Percentiles rank a stretch among this genome's conserved stretches.
phyloP scores from a whole-genome alignment of 2,888 invertebrate genomes.

The Lottia gigantea region DNA sequence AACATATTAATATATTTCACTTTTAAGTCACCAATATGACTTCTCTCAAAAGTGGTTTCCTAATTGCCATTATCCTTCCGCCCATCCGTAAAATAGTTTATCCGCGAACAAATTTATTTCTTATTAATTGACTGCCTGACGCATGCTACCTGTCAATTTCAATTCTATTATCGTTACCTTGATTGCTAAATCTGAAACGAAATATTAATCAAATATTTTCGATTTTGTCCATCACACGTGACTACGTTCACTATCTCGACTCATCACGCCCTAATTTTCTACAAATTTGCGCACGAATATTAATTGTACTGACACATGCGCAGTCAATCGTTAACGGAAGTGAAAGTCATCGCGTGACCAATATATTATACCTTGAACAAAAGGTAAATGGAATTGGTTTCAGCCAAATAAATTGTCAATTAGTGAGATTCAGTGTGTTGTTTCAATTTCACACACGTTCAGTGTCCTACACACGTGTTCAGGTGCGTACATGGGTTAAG shows the following conservation, averaged over 20 bases:
- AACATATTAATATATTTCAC: too few relatives aligned
- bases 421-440: neutral
- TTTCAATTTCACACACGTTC: neutral
- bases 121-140: conserved; percentile 5
- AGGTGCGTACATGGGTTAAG: conserved; percentile 3
- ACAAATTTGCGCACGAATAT: conserved; percentile 4
- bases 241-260: neutral
- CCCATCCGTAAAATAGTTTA: conserved; percentile 1
- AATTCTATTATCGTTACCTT: conserved; percentile 1
- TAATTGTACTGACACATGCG: conserved; percentile 9
- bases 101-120: conserved; percentile 3
- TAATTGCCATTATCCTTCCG: conserved; percentile 6
- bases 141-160: conserved; percentile 10
- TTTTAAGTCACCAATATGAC: neutral
- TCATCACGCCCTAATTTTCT: conserved; percentile 10
- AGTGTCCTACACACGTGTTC: neutral
- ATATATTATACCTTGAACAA: neutral
- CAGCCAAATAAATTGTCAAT: conserved; percentile 6
- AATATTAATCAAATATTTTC: neutral
- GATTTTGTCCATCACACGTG: neutral
- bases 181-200: neutral
- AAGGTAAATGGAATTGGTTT: conserved; percentile 9
- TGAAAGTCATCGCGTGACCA: conserved; percentile 7
- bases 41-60: neutral
- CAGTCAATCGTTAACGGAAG: conserved; percentile 5